Evolutionary conservation across 2,797 vertebrate species (phyloP), one percentile per base, ranked within the genome.

Genomic region (Gila robusta): DNA sequence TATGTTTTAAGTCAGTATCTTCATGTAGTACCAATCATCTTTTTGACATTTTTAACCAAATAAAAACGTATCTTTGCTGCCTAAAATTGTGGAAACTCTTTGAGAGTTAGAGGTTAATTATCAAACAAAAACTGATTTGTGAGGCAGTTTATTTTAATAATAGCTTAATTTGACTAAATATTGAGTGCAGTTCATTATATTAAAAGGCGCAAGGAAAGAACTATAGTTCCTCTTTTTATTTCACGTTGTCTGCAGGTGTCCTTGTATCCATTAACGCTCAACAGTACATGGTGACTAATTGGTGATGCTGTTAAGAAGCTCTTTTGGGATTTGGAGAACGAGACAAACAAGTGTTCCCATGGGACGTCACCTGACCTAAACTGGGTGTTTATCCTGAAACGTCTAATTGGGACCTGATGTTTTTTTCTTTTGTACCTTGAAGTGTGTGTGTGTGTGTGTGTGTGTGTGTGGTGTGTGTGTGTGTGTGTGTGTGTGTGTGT

Each of bases 341-440:
- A 92, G 91, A 93, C 91, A 94, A 94, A 94, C 92, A 93, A 81
- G 79, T 88, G 70, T 91, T 89, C 89, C 89, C 66, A 17, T 80
- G 86, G 89, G 87, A 69, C 76, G 88, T 87, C 93, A 92, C 92
- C 91, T 92, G 90, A 91, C 91, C 89, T 89, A 72, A 37, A 9
- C 66, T 85, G 88, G 86, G 91, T 93, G 91, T 94, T 93, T 94
- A 90, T 94, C 89, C 92, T 88, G 28, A 86, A 90, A 76, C 83
- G 89, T 91, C 82, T 92, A 78, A 64, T 44, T 82, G 91, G 88
- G 62, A 54, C 73, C 47, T 87, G 82, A 23, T 78, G 69, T 79
- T 85, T 83, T 85, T 52, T 52, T 64, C 23, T 71, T 80, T 41
- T 79, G 39, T 69, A 9, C 6, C 6, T 73, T 72, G 14, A 79